These are phyloP conservation scores for Agrotis puta DNA, from an alignment of 2,888 invertebrate genomes.

Conservation along the genomic window DNA sequence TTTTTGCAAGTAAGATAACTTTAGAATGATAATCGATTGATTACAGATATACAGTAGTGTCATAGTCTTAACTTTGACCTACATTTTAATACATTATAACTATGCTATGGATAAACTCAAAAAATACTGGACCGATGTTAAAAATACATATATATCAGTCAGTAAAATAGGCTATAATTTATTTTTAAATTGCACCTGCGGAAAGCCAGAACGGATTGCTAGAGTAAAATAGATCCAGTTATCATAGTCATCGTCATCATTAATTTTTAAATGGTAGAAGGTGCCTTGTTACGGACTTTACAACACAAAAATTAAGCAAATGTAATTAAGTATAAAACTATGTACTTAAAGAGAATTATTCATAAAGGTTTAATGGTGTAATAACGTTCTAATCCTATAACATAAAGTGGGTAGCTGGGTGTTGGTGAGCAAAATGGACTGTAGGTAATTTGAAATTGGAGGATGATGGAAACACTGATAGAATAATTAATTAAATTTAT, in stretches of 20 bases:
- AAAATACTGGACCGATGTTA: too few relatives aligned
- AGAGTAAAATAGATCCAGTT: too few relatives aligned
- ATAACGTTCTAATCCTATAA: slow-evolving; percentile 86
- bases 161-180: too few relatives aligned
- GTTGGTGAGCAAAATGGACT: too few relatives aligned
- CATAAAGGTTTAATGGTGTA: slow-evolving; percentile 82
- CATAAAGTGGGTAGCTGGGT: slow-evolving; percentile 82
- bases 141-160: too few relatives aligned
- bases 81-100: too few relatives aligned
- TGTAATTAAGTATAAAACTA: slow-evolving; percentile 59
- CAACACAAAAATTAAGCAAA: slow-evolving; percentile 34
- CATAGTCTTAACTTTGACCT: background rate
- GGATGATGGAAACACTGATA: too few relatives aligned
- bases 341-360: slow-evolving; percentile 73
- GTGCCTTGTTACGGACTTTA: background rate
- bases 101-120: too few relatives aligned
- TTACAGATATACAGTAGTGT: background rate
- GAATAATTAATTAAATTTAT: too few relatives aligned
- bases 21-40: background rate
- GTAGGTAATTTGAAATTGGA: too few relatives aligned
- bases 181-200: too few relatives aligned
- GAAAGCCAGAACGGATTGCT: too few relatives aligned
- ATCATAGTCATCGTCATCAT: background rate
- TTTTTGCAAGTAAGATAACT: slow-evolving; percentile 6
- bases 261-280: background rate